phyloP scores from a whole-genome alignment of 2,797 vertebrate genomes.

The Hemitrygon akajei region DNA sequence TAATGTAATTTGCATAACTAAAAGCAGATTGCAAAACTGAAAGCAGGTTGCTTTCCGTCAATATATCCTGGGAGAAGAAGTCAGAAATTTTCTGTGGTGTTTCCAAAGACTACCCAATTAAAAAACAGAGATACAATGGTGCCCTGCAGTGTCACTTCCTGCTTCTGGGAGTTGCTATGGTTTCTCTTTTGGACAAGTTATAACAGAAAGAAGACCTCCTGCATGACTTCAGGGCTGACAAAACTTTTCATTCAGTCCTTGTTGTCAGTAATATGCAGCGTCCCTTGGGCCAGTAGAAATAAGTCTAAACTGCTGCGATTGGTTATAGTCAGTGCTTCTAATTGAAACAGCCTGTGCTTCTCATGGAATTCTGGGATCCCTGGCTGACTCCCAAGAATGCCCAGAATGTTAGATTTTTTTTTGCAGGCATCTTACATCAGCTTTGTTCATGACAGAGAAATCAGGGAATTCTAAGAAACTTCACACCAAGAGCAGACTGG shows the following conservation, averaged over 20 bases:
- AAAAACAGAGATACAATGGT: neutral
- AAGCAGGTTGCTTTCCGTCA: neutral
- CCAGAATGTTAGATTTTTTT: conserved; percentile 64
- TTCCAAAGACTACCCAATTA: neutral
- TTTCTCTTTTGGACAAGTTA: neutral
- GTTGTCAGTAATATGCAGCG: conserved; percentile 59
- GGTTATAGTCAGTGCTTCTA: conserved; percentile 62
- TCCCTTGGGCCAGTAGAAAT: conserved; percentile 64
- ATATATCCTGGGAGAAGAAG: neutral
- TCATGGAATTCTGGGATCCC: conserved; percentile 79
- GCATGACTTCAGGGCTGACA: neutral
- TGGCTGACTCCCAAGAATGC: conserved; percentile 71
- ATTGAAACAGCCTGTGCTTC: conserved; percentile 88
- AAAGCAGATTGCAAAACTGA: neutral
- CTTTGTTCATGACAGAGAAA: conserved; percentile 52
- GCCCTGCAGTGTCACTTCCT: neutral
- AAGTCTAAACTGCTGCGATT: conserved; percentile 62
- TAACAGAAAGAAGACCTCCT: neutral
- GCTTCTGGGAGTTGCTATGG: neutral
- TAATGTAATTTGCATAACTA: neutral
- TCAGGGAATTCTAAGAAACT: conserved; percentile 45
- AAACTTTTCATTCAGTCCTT: conserved; percentile 39
- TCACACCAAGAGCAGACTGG: neutral
- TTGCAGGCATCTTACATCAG: conserved; percentile 90
- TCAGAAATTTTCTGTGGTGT: neutral